Evolutionary conservation across 1,140 invertebrate species (phyloP), one percentile per base, ranked within the genome.

Genomic region (Chelonus insularis): DNA sequence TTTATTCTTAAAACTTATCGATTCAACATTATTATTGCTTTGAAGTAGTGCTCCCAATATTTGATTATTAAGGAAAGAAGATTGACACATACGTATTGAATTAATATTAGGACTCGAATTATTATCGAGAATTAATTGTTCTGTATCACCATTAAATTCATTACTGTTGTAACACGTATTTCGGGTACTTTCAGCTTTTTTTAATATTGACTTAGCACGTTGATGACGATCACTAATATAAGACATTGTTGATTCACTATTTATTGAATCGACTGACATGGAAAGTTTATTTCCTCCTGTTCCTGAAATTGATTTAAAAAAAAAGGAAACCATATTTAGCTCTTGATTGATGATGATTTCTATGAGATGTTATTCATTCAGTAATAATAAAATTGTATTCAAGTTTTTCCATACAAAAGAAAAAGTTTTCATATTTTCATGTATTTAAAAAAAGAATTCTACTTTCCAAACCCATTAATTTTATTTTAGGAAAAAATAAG

Each of bases 171-270:
- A 80, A 59, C 80, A 75, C 60, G 75, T 75, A 52, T 78, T 81
- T 67, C 79, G 47, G 9, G 41, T 80, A 65, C 78, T 83, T 68
- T 91, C 89, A 36, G 88, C 88, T 75, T 89, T 89, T 82, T 91
- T 92, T 67, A 93, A 77, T 72, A 92, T 92, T 60, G 90, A 92
- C 77, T 91, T 92, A 47, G 87, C 89, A 34, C 41, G 52, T 25
- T 56, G 51, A 51, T 55, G 37, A 59, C 82, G 83, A 73, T 88
- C 87, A 66, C 18, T 52, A 4, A 86, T 77, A 73, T 86, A 87
- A 29, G 86, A 85, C 70, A 84, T 41, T 25, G 50, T 84, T 18
- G 82, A 80, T 54, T 82, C 77, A 67, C 81, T 84, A 76, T 90
- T 87, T 69, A 89, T 88, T 45, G 88, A 90, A 66, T 90, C 88